A percentile compares a stretch with the other conserved stretches of the same genome.
These are phyloP conservation scores for Moxostoma hubbsi DNA, from an alignment of 2,797 vertebrate species.

Conservation along the genomic window DNA sequence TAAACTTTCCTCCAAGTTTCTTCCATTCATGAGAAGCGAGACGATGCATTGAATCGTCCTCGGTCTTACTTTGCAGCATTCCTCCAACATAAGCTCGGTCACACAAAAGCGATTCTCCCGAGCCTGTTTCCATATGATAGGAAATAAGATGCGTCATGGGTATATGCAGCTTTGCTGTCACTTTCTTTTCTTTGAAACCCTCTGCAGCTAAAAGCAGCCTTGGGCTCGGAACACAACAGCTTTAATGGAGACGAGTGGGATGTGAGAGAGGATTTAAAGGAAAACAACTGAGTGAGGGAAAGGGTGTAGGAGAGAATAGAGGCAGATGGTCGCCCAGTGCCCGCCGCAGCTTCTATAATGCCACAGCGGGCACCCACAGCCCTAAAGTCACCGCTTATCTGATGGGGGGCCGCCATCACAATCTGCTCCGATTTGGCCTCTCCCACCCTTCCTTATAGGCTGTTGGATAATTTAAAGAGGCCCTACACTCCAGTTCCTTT, in stretches of 20 bases:
- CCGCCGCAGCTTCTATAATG: slow-evolving; percentile 65
- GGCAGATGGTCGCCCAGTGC: slow-evolving; percentile 72
- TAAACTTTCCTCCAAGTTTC: slow-evolving; percentile 30
- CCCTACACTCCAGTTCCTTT: slow-evolving; percentile 56
- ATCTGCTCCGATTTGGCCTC: slow-evolving; percentile 74
- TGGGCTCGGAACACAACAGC: slow-evolving; percentile 65
- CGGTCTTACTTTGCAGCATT: slow-evolving; percentile 48
- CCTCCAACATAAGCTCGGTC: slow-evolving; percentile 55
- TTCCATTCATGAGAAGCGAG: slow-evolving; percentile 16
- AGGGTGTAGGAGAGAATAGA: slow-evolving; percentile 45
- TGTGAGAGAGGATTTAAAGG: slow-evolving; percentile 65
- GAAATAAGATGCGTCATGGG: slow-evolving; percentile 64
- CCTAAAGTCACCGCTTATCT: slow-evolving; percentile 59
- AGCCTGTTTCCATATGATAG: slow-evolving; percentile 60
- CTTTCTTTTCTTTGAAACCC: slow-evolving; percentile 53
- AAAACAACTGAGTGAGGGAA: slow-evolving; percentile 57
- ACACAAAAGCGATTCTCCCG: slow-evolving; percentile 30
- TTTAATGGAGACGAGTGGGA: slow-evolving; percentile 75
- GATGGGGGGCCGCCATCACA: slow-evolving; percentile 56
- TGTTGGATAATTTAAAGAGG: slow-evolving; percentile 61
- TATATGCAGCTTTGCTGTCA: slow-evolving; percentile 62
- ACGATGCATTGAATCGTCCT: slow-evolving; percentile 29
- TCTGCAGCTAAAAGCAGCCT: slow-evolving; percentile 61
- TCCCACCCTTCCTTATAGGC: slow-evolving; percentile 51
- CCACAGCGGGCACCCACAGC: slow-evolving; percentile 68